Evolutionary conservation across 2,113 vertebrate species (phyloP), one percentile per base, ranked within the genome.

Genomic region (Varanus salvator): DNA sequence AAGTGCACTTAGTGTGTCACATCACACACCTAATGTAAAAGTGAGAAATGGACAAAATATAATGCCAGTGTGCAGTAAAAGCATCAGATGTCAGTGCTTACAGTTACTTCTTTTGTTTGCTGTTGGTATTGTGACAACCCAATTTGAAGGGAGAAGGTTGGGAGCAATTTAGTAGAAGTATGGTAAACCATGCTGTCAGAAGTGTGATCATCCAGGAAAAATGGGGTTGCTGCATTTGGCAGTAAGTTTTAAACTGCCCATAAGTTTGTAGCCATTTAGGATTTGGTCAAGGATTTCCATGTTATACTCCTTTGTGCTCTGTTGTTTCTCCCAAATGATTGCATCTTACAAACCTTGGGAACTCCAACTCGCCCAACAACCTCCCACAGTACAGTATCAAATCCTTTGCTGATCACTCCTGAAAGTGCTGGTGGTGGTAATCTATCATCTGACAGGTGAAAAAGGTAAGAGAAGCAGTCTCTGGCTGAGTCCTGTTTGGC

Each of bases 181-280:
- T 60, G n/a, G 52, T 57, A 81, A 44, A 57, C 3, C 8, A 25
- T 60, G 27, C 21, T 68, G 38, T 68, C 21, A 69, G 48, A 57
- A 81, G 0, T 4, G 52, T 7, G 15, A 64, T 25, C 8, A 83
- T 34, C 54, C 60, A 44, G 25, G 57, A 21, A 69, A 44, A 9
- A 11, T 78, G 19, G 48, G 48, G 48, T 82, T 82, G 48, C 72
- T 66, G 60, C 78, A 11, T 3, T 25, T 38, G 11, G 52, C n/a
- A 17, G 75, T 64, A 0, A 8, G 71, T 87, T 3, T 60, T 38
- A 89, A 92, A 87, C 86, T 80, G 21, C 89, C 0, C 89, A 52
- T 87, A 0, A 44, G 1, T 84, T 91, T 92, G 17, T 11, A 23
- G 87, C 84, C 69, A 17, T 91, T 71, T 85, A 87, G 74, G 27